A percentile compares a stretch with the other conserved stretches of the same genome.
These are phyloP conservation scores for Metalampra italica DNA, from an alignment of 2,888 invertebrate genomes.

Conservation along the genomic window DNA sequence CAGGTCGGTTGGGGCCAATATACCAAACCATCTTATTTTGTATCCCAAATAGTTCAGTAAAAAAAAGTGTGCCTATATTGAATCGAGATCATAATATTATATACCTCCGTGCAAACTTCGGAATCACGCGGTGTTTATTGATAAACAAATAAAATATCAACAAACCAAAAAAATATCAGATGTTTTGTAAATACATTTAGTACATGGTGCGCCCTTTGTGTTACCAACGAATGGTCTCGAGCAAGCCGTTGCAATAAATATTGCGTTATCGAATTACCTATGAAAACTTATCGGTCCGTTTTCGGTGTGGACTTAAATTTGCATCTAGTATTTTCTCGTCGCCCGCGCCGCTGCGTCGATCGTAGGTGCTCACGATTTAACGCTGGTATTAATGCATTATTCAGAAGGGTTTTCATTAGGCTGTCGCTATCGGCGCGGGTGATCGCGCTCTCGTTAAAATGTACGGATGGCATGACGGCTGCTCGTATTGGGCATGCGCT, in stretches of 20 bases:
- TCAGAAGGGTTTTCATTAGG: slow-evolving; percentile 76
- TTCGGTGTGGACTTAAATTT: slow-evolving; percentile 69
- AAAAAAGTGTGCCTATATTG: too few species aligned
- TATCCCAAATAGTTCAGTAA: too few species aligned
- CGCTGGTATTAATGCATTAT: slow-evolving; percentile 78
- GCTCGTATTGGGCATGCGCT: slow-evolving; percentile 56
- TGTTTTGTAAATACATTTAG: too few species aligned
- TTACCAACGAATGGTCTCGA: too few species aligned
- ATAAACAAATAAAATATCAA: too few species aligned
- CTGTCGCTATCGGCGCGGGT: slow-evolving; percentile 66
- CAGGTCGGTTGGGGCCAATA: too few species aligned
- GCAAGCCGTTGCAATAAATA: slow-evolving; percentile 16
- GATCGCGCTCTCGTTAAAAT: slow-evolving; percentile 76
- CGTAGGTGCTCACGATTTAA: slow-evolving; percentile 76
- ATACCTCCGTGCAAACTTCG: too few species aligned
- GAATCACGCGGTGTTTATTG: too few species aligned
- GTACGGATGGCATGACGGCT: slow-evolving; percentile 75
- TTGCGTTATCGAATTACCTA: slow-evolving; percentile 53
- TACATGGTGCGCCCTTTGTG: too few species aligned
- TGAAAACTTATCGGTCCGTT: slow-evolving; percentile 60
- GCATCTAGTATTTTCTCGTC: slow-evolving; percentile 70
- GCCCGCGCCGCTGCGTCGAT: slow-evolving; percentile 55
- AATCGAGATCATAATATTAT: too few species aligned
- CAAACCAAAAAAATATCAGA: too few species aligned
- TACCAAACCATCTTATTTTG: too few species aligned